These are phyloP conservation scores for Oostethus manadensis DNA, from an alignment of 2,113 vertebrate species.

Conservation along the genomic window DNA sequence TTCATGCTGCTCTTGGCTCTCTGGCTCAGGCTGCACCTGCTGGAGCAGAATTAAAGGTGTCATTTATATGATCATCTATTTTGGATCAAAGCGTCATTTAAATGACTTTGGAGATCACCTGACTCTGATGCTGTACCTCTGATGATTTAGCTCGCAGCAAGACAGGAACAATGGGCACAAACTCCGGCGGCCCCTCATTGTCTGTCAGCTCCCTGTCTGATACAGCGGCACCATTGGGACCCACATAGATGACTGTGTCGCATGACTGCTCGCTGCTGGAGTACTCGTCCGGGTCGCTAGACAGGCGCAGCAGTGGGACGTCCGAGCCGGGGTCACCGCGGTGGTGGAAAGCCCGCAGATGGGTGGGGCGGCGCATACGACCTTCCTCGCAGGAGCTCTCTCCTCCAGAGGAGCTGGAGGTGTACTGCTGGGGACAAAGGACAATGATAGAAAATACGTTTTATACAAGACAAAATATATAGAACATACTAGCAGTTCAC, in stretches of 20 bases:
- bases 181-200: conserved; percentile 93
- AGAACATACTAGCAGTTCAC: conserved; percentile 14
- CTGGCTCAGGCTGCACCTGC: conserved; percentile 46
- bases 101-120: conserved; percentile 32
- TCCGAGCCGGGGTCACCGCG: conserved; percentile 80
- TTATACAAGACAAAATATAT: conserved; percentile 10
- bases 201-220: conserved; percentile 95
- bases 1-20: conserved; percentile 32
- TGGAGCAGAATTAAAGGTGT: conserved; percentile 5
- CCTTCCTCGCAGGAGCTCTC: conserved; percentile 98
- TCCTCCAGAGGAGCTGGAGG: conserved; percentile 95
- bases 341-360: conserved; percentile 88
- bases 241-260: conserved; percentile 96
- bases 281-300: conserved; percentile 93
- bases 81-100: neutral
- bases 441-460: conserved; percentile 9
- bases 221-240: conserved; percentile 88
- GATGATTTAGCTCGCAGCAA: conserved; percentile 67
- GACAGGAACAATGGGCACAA: conserved; percentile 92
- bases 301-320: conserved; percentile 81
- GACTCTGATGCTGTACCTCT: conserved; percentile 48
- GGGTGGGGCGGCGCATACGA: conserved; percentile 92
- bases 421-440: conserved; percentile 76
- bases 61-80: neutral
- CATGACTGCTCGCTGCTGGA: conserved; percentile 98